These are phyloP conservation scores for Silvanus unidentatus DNA, from an alignment of 2,888 invertebrate genomes.

Conservation along the genomic window DNA sequence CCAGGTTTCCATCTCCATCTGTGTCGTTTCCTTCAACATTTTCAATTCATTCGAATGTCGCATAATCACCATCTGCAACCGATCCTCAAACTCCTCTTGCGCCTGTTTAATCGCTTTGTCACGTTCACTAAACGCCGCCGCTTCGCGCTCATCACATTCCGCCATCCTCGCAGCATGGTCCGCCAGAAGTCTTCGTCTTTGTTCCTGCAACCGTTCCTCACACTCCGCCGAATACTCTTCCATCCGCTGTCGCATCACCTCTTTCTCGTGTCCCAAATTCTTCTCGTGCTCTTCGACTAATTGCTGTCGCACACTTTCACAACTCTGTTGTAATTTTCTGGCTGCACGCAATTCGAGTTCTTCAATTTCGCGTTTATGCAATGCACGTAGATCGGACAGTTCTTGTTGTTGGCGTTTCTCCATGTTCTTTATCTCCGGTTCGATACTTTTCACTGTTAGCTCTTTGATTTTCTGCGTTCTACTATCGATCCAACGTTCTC, in stretches of 20 bases:
- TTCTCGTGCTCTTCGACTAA: conserved; percentile 58
- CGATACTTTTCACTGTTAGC: conserved; percentile 79
- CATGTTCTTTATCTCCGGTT: conserved; percentile 76
- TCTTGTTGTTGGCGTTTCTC: conserved; percentile 62
- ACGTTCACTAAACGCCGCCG: conserved; percentile 44
- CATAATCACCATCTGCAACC: conserved; percentile 40
- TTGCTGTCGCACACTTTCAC: conserved; percentile 56
- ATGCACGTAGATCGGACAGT: conserved; percentile 60
- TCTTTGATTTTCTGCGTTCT: conserved; percentile 85
- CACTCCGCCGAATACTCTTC: conserved; percentile 54
- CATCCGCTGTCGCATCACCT: conserved; percentile 54
- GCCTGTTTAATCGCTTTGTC: conserved; percentile 48
- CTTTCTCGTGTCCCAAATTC: conserved; percentile 56
- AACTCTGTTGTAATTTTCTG: conserved; percentile 56
- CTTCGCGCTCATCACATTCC: conserved; percentile 48
- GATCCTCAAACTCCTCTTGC: conserved; percentile 50
- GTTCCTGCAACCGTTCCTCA: conserved; percentile 52
- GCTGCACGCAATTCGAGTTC: conserved; percentile 58
- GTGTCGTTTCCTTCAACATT: conserved; percentile 55
- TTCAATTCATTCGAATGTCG: conserved; percentile 52
- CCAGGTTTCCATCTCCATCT: conserved; percentile 59
- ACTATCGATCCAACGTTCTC: conserved; percentile 76
- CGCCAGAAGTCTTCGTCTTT: conserved; percentile 48
- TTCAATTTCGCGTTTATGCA: conserved; percentile 61
- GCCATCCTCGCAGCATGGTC: conserved; percentile 46